Conservation (phyloP, 1,140 invertebrate genomes). For the Matsumurasca onukii region DNA sequence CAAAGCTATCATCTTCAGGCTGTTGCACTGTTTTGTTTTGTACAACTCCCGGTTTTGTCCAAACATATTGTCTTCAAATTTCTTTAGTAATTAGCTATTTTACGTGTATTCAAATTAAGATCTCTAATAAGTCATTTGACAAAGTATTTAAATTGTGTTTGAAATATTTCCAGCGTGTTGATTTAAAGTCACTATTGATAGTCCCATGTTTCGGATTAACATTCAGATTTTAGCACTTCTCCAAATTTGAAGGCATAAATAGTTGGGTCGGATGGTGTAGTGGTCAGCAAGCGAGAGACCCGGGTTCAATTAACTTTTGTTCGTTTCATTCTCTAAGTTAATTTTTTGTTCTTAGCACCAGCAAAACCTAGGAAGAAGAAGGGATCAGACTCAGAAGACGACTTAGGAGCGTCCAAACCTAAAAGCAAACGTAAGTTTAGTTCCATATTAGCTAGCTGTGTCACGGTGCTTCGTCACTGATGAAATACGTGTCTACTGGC, state of each 20-base stretch:
- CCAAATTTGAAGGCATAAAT: too few relatives aligned
- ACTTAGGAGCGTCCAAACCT: background rate
- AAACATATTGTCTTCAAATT: too few relatives aligned
- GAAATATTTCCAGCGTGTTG: background rate
- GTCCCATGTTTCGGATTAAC: background rate
- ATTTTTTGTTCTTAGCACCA: conserved; percentile 3
- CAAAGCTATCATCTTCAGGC: too few relatives aligned
- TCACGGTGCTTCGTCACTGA: background rate
- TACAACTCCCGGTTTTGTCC: too few relatives aligned
- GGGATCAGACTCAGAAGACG: conserved; percentile 19
- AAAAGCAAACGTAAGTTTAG: background rate
- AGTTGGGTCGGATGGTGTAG: too few relatives aligned
- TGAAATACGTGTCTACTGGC: background rate
- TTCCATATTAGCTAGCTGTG: background rate
- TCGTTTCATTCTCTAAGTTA: background rate
- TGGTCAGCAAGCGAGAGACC: too few relatives aligned
- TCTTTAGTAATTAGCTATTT: too few relatives aligned
- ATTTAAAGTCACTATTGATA: background rate
- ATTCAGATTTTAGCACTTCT: too few relatives aligned
- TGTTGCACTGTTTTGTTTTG: too few relatives aligned
- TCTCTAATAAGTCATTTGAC: background rate
- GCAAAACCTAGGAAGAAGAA: conserved; percentile 14
- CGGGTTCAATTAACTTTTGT: background rate
- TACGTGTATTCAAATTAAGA: background rate
- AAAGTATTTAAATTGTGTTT: too few relatives aligned